A percentile compares a stretch with the other conserved stretches of the same genome.
phyloP scores from a whole-genome alignment of 2,113 vertebrate genomes.

The Atrichornis clamosus region DNA sequence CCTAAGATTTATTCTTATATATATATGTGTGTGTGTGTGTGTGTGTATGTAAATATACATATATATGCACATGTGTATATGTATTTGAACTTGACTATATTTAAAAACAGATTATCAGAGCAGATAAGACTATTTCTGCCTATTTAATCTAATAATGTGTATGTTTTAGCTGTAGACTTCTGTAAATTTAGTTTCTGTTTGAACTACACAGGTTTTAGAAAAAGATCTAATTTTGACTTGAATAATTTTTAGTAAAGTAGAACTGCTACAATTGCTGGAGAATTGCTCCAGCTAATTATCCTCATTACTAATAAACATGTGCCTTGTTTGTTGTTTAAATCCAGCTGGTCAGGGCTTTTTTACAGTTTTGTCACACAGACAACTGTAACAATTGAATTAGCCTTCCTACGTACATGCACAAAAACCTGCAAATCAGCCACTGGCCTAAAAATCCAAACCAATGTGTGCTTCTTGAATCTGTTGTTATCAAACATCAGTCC shows the following conservation, averaged over 20 bases:
- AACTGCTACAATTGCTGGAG: background rate
- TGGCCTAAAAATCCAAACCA: background rate
- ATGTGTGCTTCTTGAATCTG: background rate
- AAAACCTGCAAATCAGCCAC: background rate
- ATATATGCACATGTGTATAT: background rate
- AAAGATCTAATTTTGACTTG: background rate
- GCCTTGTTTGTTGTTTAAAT: background rate
- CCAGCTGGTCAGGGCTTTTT: background rate
- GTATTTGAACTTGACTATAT: background rate
- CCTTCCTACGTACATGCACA: background rate
- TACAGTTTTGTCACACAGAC: background rate
- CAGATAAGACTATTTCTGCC: background rate
- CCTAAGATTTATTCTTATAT: background rate
- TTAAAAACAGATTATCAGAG: background rate
- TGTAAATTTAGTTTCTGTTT: background rate
- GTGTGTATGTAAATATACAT: background rate
- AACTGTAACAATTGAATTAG: background rate
- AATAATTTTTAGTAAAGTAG: background rate
- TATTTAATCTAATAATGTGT: background rate
- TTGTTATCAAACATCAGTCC: background rate
- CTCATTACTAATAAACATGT: background rate
- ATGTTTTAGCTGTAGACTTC: background rate
- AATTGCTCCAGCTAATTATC: background rate
- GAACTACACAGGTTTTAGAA: background rate
- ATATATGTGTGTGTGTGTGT: rapidly evolving